Conservation (phyloP, 2,113 vertebrate species). For the Pao palembangensis region DNA sequence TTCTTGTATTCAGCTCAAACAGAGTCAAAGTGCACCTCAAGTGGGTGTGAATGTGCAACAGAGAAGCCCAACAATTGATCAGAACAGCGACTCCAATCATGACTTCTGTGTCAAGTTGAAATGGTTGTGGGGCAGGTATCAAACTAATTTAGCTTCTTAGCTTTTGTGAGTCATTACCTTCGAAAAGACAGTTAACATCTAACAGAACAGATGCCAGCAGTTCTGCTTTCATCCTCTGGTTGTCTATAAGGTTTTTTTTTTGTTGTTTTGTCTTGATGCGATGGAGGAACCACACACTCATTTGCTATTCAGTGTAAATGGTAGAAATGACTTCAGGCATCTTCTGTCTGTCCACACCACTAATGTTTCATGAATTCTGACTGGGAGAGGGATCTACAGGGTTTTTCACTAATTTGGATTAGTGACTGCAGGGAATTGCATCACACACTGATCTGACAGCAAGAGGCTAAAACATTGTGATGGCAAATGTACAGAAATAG, state of each 20-base stretch:
- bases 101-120: too few species aligned
- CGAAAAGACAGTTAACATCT: background rate
- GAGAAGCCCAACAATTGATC: too few species aligned
- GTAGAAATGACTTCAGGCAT: background rate
- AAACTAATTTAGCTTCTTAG: too few species aligned
- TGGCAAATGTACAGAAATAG: conserved; percentile 18
- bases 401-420: conserved; percentile 17
- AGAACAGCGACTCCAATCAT: too few species aligned
- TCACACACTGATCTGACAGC: conserved; percentile 21
- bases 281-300: background rate
- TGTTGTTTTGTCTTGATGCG: background rate
- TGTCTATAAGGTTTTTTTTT: background rate
- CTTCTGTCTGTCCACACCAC: background rate
- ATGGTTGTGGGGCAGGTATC: too few species aligned
- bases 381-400: background rate
- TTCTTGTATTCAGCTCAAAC: too few species aligned
- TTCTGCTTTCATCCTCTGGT: background rate
- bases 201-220: background rate
- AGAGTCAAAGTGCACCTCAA: too few species aligned
- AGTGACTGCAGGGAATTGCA: conserved; percentile 20
- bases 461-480: conserved; percentile 1
- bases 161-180: too few species aligned
- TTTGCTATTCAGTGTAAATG: conserved; percentile 6
- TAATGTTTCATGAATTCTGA: conserved; percentile 17
- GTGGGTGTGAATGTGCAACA: too few species aligned